Evolutionary conservation across 2,888 invertebrate species (phyloP), one percentile per base, ranked within the genome.

Genomic region (Ormyrus rosae): DNA sequence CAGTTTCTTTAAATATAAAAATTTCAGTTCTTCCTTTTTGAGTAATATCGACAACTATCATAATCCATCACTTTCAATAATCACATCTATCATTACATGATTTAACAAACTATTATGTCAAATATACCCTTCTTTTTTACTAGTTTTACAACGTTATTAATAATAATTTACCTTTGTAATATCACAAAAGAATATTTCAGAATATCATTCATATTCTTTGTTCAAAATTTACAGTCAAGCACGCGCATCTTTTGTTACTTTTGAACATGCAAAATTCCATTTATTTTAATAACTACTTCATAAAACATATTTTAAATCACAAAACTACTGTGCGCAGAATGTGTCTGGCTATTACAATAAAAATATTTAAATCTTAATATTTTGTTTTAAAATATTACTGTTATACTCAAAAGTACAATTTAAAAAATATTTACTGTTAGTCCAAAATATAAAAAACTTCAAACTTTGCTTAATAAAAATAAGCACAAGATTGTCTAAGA

Each of bases 151-250:
- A 51, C 71, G 9, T 70, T 53, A 69, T 58, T 45, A 60, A 56
- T 76, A 68, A 72, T 34, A 72, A 56, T 72, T 70, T 73, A 53
- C 80, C 69, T 80, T 76, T 80, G 79, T 51, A 76, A 81, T 81
- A 81, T 80, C 80, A 81, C 73, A 82, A 82, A 71, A 76, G 61
- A 71, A 79, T 78, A 61, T 76, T 77, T 69, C 50, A 60, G 51
- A 80, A 80, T 79, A 70, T 69, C 56, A 13, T 67, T 60, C 58
- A 51, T 75, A 67, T 75, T 80, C 50, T 58, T 75, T 80, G 61
- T 67, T 70, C 53, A 65, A 5, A 34, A 55, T 58, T 45, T 58
- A 64, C 8, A 60, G 45, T 50, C n/a, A 65, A 45, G 11, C 58
- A 53, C 53, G 13, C n/a, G 48, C 48, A 70, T n/a, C 10, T 55